Percentiles rank a stretch among this genome's conserved stretches.
phyloP scores from a whole-genome alignment of 2,888 invertebrate species.

The Venustoraphidia nigricollis region DNA sequence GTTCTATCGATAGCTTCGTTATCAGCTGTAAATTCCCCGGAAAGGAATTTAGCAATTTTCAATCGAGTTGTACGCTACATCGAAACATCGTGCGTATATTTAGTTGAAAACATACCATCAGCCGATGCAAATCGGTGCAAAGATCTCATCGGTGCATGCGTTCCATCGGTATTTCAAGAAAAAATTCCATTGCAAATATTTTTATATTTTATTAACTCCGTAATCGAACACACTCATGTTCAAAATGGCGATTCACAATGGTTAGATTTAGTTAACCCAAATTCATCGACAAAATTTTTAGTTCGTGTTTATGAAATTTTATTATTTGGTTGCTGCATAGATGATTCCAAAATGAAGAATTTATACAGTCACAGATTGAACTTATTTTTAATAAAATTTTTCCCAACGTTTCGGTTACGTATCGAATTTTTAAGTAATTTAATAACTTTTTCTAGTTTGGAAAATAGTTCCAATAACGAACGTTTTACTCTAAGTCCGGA shows the following conservation, averaged over 20 bases:
- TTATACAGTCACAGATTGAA: slow-evolving; percentile 29
- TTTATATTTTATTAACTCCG: not conserved
- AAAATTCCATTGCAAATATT: not conserved
- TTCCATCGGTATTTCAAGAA: not conserved
- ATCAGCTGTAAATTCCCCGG: no score
- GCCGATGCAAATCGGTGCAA: no score
- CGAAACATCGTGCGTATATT: no score
- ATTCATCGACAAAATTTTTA: slow-evolving; percentile 27
- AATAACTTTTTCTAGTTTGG: slow-evolving; percentile 32
- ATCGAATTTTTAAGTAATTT: slow-evolving; percentile 38
- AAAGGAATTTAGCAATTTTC: no score
- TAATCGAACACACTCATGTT: not conserved
- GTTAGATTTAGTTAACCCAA: slow-evolving; percentile 28
- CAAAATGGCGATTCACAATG: slow-evolving; percentile 21
- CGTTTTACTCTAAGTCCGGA: slow-evolving; percentile 26
- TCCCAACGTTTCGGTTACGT: slow-evolving; percentile 29
- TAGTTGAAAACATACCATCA: no score
- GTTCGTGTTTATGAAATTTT: slow-evolving; percentile 32
- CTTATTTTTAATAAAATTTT: slow-evolving; percentile 31
- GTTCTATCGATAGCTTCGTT: no score
- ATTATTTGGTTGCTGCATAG: slow-evolving; percentile 31
- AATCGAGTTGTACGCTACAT: no score
- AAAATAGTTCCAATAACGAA: slow-evolving; percentile 9
- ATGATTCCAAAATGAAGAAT: slow-evolving; percentile 21
- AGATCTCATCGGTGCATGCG: no score